These are phyloP conservation scores for Dryobates pubescens DNA, from an alignment of 2,797 vertebrate species.

Conservation along the genomic window DNA sequence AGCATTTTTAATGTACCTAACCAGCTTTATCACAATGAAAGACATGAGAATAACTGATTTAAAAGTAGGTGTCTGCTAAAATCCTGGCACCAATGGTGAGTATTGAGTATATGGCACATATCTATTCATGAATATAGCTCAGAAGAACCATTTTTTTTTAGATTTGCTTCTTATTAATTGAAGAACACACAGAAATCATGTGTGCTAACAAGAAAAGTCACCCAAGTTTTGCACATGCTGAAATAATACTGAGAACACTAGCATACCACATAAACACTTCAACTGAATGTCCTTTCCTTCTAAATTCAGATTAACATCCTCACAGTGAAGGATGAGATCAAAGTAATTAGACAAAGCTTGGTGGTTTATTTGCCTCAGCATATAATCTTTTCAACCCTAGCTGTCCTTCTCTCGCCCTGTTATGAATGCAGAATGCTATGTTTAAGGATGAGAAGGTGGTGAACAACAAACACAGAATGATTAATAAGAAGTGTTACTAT, in stretches of 20 bases:
- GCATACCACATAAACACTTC: not conserved
- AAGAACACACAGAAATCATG: not conserved
- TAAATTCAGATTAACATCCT: conserved; percentile 37
- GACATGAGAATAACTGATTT: not conserved
- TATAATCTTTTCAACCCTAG: conserved; percentile 9
- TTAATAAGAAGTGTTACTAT: conserved; percentile 47
- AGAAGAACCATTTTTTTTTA: not conserved
- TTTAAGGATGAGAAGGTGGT: conserved; percentile 36
- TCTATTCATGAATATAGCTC: not conserved
- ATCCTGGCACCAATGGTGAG: not conserved
- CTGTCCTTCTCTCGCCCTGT: not conserved
- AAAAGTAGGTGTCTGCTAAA: not conserved
- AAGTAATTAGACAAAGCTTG: conserved; percentile 26
- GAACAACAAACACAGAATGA: conserved; percentile 38
- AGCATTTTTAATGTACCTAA: not conserved
- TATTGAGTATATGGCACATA: not conserved
- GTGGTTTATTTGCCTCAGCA: conserved; percentile 18
- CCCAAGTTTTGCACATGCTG: not conserved
- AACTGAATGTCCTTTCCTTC: not conserved
- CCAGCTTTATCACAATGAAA: not conserved
- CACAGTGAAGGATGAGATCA: not conserved
- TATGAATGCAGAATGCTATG: not conserved
- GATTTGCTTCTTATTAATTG: not conserved
- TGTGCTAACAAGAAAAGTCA: not conserved
- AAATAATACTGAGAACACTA: not conserved